Evolutionary conservation across 2,797 vertebrate genomes (phyloP).

Genomic region (Sciurus vulgaris): DNA sequence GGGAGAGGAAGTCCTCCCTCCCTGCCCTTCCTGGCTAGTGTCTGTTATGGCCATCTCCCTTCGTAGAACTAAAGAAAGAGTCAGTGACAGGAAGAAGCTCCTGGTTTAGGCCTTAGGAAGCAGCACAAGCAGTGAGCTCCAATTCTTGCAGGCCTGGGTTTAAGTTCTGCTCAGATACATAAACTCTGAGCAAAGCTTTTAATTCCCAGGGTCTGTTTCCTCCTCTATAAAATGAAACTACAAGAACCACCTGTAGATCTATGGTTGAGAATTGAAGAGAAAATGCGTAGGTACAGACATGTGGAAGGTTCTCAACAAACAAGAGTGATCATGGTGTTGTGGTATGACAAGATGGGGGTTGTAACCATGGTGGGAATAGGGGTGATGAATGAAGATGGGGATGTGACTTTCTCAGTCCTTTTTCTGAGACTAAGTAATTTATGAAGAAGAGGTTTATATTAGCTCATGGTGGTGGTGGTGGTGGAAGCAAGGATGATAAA

Average conservation of each 20-base stretch:
- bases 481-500: fast-evolving
- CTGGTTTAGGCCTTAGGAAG: background rate
- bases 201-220: background rate
- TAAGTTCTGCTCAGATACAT: background rate
- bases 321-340: background rate
- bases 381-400: background rate
- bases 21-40: background rate
- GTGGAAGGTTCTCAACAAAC: background rate
- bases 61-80: background rate
- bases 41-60: background rate
- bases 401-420: too few species aligned
- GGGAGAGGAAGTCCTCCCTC: background rate
- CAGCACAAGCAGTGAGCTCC: background rate
- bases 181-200: background rate
- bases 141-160: background rate
- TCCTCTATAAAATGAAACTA: background rate
- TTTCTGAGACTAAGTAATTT: background rate
- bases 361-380: background rate
- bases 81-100: background rate
- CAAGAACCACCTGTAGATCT: background rate
- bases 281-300: background rate
- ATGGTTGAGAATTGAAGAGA: background rate
- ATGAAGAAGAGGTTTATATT: background rate
- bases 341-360: background rate
- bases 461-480: background rate